A percentile compares a stretch with the other conserved stretches of the same genome.
phyloP scores from a whole-genome alignment of 2,888 invertebrate genomes.

The Herminia tarsipennalis region DNA sequence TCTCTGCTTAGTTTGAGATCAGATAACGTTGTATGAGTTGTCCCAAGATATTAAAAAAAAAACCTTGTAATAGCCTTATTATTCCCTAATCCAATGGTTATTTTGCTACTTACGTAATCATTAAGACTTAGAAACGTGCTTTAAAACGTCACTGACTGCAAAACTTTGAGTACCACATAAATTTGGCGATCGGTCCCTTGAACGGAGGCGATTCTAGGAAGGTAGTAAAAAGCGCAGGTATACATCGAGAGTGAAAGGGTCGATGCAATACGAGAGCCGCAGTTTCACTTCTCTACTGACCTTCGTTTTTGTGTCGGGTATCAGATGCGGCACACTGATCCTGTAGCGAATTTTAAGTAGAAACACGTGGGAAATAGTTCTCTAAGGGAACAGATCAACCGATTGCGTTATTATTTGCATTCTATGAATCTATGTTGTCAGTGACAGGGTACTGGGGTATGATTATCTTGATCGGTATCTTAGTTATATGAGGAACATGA shows the following conservation, averaged over 20 bases:
- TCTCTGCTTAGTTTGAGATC: too few species aligned
- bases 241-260: slow-evolving; percentile 83
- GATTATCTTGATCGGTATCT: slow-evolving; percentile 28
- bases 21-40: too few species aligned
- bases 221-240: slow-evolving; percentile 83
- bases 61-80: too few species aligned
- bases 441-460: too few species aligned
- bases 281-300: slow-evolving; percentile 77
- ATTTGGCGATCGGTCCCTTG: slow-evolving; percentile 48
- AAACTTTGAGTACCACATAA: slow-evolving; percentile 64
- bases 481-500: slow-evolving; percentile 13
- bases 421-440: slow-evolving; percentile 45
- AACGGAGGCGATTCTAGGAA: slow-evolving; percentile 72
- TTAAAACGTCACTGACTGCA: too few species aligned
- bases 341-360: slow-evolving; percentile 70
- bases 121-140: too few species aligned
- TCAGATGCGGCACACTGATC: slow-evolving; percentile 69
- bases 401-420: slow-evolving; percentile 73
- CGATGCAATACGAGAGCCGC: slow-evolving; percentile 82
- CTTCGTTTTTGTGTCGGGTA: slow-evolving; percentile 73
- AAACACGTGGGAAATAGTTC: slow-evolving; percentile 79
- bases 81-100: too few species aligned
- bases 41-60: too few species aligned
- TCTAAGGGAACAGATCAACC: slow-evolving; percentile 58
- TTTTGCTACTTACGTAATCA: too few species aligned